A percentile compares a stretch with the other conserved stretches of the same genome.
phyloP scores from a whole-genome alignment of 1,140 invertebrate species.

The Amyelois transitella region DNA sequence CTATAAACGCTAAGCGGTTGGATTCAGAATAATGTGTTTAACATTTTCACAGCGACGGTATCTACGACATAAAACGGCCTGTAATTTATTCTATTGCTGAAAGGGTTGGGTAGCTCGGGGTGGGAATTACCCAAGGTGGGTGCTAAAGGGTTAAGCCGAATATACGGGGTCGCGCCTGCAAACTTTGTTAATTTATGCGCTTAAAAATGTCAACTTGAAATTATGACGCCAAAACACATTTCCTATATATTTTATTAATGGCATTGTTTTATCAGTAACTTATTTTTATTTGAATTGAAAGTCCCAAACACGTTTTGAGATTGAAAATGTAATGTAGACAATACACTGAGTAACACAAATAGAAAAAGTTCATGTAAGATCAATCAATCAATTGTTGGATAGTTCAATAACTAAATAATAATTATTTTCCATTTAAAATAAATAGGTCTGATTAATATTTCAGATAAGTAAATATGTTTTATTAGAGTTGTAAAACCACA shows the following conservation, averaged over 20 bases:
- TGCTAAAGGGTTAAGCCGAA: conserved; percentile 73
- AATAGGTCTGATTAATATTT: no score
- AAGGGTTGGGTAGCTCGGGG: conserved; percentile 66
- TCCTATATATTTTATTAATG: conserved; percentile 49
- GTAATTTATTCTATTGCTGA: conserved; percentile 75
- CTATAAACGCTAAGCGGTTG: conserved; percentile 69
- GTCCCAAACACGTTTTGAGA: no score
- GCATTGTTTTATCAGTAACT: conserved; percentile 8
- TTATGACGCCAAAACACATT: conserved; percentile 72
- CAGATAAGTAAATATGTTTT: no score
- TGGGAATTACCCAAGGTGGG: conserved; percentile 73
- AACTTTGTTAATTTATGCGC: conserved; percentile 74
- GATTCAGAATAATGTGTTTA: conserved; percentile 73
- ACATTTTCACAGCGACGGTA: conserved; percentile 70
- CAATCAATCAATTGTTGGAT: no score
- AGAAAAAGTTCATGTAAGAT: no score
- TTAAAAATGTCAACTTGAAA: conserved; percentile 73
- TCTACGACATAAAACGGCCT: conserved; percentile 70
- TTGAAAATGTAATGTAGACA: no score
- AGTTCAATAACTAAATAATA: no score
- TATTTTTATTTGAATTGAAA: no score
- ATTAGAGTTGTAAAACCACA: no score
- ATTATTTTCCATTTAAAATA: no score
- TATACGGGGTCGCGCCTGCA: conserved; percentile 67
- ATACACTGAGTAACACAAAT: no score